Base-by-base conservation (phyloP, 2,113 vertebrate species). In the Lagopus leucura region DNA sequence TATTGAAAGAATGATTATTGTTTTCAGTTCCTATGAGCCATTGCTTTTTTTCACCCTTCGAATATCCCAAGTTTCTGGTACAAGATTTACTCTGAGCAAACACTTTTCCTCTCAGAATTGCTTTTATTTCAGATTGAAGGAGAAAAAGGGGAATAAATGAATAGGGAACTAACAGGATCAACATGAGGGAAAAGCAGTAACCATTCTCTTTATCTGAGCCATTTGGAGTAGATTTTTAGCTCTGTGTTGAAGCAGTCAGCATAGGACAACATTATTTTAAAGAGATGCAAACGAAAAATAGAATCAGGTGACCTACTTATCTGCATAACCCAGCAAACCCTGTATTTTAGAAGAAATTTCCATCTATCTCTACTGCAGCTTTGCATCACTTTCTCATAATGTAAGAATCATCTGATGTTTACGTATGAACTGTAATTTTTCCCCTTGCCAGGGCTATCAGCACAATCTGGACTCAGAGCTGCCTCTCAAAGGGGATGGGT, bases 1-100 rank as follows among this genome's bases (percentile, higher is more conserved):
- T 65, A 88, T 32, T 84, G 64, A 94, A 88, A 81, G 70, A 94
- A 75, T 93, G 93, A 91, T 86, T 89, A 71, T 85, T 90, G 52
- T 94, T 96, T 93, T 94, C 50, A 43, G 38, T 90, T 92, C 73
- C 65, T 91, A 3, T 55, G 72, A 78, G 82, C 90, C 60, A 9
- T 88, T 15, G 0, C 0, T 83, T 92, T 90, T 80, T 72, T 71
- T 77, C 88, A 96, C 38, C 47, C 18, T n/a, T 75, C n/a, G 55
- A 84, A 77, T 34, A 40, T 69, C 60, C 60, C 21, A 45, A 36
- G 32, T 80, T 92, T 74, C 52, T 86, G 65, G 73, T 61, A 61
- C 32, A 54, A 83, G 58, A 50, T 90, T 94, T 94, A 72, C 65
- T 91, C 79, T 83, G 61, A 88, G 75, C 60, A 95, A 96, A 89